Conservation (phyloP, 2,797 vertebrate genomes). For the Furcifer pardalis region DNA sequence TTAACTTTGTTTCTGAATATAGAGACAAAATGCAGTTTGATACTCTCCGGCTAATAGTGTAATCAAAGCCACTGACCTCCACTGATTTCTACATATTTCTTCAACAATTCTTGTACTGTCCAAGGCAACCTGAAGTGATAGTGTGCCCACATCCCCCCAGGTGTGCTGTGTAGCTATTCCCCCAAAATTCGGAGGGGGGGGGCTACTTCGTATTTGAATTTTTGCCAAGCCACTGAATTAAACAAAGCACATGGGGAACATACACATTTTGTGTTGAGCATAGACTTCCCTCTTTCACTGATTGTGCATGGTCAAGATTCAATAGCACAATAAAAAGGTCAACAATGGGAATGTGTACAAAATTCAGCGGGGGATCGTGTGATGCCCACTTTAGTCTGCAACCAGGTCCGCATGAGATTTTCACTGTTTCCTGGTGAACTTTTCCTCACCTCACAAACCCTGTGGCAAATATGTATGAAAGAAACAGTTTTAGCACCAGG, state of each 20-base stretch:
- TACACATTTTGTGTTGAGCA: neutral
- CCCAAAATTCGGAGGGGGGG: too few species aligned
- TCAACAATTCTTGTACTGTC: neutral
- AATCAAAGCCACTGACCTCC: neutral
- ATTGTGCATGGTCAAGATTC: neutral
- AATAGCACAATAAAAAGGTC: neutral
- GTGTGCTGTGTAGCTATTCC: too few species aligned
- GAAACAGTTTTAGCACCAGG: neutral
- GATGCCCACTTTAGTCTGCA: neutral
- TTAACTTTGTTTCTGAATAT: neutral
- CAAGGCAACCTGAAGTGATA: neutral
- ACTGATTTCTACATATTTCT: neutral
- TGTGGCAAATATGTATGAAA: neutral
- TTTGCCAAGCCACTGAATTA: neutral
- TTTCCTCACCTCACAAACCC: neutral
- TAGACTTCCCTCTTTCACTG: neutral
- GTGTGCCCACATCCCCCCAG: neutral
- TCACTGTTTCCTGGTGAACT: neutral
- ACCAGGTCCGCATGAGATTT: neutral
- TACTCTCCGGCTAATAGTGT: neutral
- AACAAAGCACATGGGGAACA: neutral
- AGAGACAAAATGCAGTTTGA: constrained; percentile 4
- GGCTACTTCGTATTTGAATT: neutral
- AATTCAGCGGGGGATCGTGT: neutral
- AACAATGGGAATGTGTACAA: neutral